Evolutionary conservation across 2,888 invertebrate species (phyloP), one percentile per base, ranked within the genome.

Genomic region (Sthenelais limicola): DNA sequence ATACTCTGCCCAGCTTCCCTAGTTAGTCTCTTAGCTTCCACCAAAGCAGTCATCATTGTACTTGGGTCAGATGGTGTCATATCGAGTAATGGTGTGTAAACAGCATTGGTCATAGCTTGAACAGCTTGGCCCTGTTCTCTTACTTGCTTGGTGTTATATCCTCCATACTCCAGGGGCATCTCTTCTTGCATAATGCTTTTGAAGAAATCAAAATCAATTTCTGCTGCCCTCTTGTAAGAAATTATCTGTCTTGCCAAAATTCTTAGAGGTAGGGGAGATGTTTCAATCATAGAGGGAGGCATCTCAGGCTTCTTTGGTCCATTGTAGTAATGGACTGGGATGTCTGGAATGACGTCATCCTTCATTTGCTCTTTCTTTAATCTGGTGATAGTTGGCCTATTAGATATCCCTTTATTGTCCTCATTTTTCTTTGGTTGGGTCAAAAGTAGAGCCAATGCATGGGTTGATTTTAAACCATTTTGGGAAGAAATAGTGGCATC

Each of bases 401-500:
- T 24, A 52, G n/a, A n/a, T n/a, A 18, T 24, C 15, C 9, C 9
- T 12, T 12, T 7, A n/a, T 56, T 1, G 15, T 52, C 52, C 12
- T 52, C 21, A 9, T 12, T 35, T 32, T n/a, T n/a, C n/a, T 73
- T 30, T 30, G 43, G 12, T 74, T 74, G 74, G 7, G 71, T 74
- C 12, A 74, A 21, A 0, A 76, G 43, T n/a, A 76, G 15, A 28
- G 74, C 76, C 15, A 73, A 54, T 18, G 73, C 52, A 71, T 74
- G 74, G 3, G 74, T 74, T 28, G 75, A 78, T 28, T 49, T 24
- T 5, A 47, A 62, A n/a, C 77, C 69, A 73, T 76, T 77, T 38
- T 67, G 74, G n/a, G 70, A 75, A 28, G 71, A 71, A 43, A 74
- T 77, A 30, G 74, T 49, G 18, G 74, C 73, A 69, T 77, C 76